Base-by-base conservation (phyloP, 1,140 invertebrate species). In the Coelopa frigida region DNA sequence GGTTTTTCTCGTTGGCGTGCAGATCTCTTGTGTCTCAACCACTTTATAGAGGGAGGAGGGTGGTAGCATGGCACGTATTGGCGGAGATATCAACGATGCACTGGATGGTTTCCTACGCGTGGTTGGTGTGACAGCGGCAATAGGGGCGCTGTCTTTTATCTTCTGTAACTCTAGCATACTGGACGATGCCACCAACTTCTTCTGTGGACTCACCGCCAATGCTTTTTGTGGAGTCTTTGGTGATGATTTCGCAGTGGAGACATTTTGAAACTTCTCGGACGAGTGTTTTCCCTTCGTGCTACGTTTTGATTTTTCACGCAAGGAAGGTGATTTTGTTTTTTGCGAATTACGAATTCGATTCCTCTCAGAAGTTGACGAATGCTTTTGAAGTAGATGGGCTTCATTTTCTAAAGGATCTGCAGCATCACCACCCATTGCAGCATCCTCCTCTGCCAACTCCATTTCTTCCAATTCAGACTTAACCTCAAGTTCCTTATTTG, bases 221-320 rank as follows among this genome's bases (percentile, higher is more conserved):
- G 37, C 3, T 43, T 31, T 21, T 26, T 50, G 47, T 21, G 24
- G 36, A 5, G 42, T 37, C 47, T 49, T 51, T 14, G 48, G 49
- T 1, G 55, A 48, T 1, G 55, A 39, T 33, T 48, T 48, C 10
- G 54, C 38, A 3, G 48, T n/a, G 56, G 48, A 8, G 53, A 31
- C 37, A 48, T 49, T 44, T 29, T 55, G 55, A 39, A 65, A 65
- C 39, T 65, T 65, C 27, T 65, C 61, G 1, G 61, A 65, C 1
- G 57, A 65, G 45, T 65, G 61, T 39, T 65, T 65, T 23, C 61
- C 61, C 38, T 65, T 65, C 11, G 61, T 65, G 21, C 56, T 60
- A 1, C 61, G 50, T 36, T 65, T 65, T 2, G 61, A 65, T 46
- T 59, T 61, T 42, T 65, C 61, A 14, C 61, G 54, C 40, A 65